Evolutionary conservation across 2,113 vertebrate genomes (phyloP).

Genomic region (Athene noctua): DNA sequence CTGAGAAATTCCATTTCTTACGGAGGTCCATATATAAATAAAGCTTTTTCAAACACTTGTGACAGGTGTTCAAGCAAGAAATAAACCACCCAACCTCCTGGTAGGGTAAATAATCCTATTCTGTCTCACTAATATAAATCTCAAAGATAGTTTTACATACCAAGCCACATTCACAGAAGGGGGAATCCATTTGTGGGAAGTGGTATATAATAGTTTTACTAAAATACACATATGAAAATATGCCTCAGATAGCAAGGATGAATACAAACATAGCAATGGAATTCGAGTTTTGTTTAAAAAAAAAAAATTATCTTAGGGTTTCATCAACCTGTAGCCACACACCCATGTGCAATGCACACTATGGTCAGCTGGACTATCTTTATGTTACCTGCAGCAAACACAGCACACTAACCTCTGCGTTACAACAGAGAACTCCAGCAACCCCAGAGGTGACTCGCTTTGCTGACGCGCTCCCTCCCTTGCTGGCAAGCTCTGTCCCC

Average conservation of each 20-base stretch:
- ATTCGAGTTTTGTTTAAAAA: neutral
- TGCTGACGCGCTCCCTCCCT: rapidly evolving
- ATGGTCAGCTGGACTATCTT: neutral
- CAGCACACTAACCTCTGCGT: neutral
- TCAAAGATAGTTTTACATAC: neutral
- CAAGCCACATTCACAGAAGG: neutral
- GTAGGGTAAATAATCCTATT: neutral
- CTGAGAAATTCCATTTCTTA: neutral
- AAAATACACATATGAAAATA: neutral
- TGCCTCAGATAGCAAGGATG: neutral
- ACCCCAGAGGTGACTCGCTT: neutral
- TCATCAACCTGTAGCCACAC: neutral
- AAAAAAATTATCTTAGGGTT: neutral
- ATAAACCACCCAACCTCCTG: neutral
- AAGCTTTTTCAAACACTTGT: neutral
- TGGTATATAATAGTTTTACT: neutral
- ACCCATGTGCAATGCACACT: rapidly evolving
- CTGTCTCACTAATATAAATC: neutral
- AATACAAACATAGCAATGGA: neutral
- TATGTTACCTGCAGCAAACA: rapidly evolving
- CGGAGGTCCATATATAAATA: neutral
- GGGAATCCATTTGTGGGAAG: neutral
- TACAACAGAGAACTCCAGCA: rapidly evolving
- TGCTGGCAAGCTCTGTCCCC: rapidly evolving
- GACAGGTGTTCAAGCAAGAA: neutral